Base-by-base conservation (phyloP, 2,113 vertebrate species). In the Dipodomys stephensi region DNA sequence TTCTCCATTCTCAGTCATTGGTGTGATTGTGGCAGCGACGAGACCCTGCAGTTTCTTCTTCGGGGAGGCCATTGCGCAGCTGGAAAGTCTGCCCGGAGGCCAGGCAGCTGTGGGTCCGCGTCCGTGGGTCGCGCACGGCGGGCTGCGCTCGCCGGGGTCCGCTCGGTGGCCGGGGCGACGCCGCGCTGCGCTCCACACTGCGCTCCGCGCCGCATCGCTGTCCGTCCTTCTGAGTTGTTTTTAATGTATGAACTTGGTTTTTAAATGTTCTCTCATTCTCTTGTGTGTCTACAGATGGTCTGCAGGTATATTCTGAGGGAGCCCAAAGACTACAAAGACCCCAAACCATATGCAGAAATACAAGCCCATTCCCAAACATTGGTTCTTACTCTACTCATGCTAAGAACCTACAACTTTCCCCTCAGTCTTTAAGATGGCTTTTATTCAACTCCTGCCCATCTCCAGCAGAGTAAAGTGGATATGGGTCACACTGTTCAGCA, bases 21-120 rank as follows among this genome's bases (percentile, higher is more conserved):
- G 99, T 15, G 99, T 99, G 93, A 99, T 97, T 1, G 99, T 98
- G 28, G 99, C 99, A 60, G 99, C 99, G 57, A 99, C 98, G 7
- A 99, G 98, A 60, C 99, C 99, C 18, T 96, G 97, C 35, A 99
- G 94, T 73, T 98, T 99, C 96, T 97, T 97, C 30, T 94, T 97
- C 1, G 49, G 4, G 7, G 93, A 81, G 69, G 96, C 96, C 98
- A 98, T 98, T 6, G 94, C 88, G 57, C 97, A 97, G 86, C 80
- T 53, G 46, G 49, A 74, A 77, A 67, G 64, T 73, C 46, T 76
- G 57, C n/a, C n/a, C n/a, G n/a, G n/a, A n/a, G n/a, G n/a, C n/a
- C n/a, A n/a, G n/a, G n/a, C n/a, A n/a, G n/a, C n/a, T n/a, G n/a
- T n/a, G n/a, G n/a, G n/a, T n/a, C n/a, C n/a, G n/a, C n/a, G n/a